These are phyloP conservation scores for Aphrophora alni DNA, from an alignment of 2,888 invertebrate genomes.

Conservation along the genomic window DNA sequence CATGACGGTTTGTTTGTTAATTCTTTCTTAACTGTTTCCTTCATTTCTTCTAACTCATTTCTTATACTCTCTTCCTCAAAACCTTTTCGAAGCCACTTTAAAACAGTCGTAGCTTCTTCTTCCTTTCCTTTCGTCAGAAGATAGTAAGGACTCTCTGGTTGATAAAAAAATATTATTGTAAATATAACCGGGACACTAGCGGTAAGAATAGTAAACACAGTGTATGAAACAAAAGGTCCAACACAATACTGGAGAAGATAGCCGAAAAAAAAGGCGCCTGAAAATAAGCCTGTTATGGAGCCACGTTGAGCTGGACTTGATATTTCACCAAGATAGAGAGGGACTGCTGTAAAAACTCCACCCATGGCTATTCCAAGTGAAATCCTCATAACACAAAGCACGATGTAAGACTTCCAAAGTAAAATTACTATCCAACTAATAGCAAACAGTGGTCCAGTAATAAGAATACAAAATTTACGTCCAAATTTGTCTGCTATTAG, in stretches of 20 bases:
- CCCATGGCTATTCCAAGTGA: neutral
- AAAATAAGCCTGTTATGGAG: too few relatives aligned
- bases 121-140: constrained; percentile 21
- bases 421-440: neutral
- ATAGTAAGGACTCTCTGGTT: constrained; percentile 38
- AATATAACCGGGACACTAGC: too few relatives aligned
- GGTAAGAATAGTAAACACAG: too few relatives aligned
- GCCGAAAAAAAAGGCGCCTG: neutral
- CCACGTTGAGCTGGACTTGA: too few relatives aligned
- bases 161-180: too few relatives aligned
- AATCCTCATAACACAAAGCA: too few relatives aligned
- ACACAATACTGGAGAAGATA: too few relatives aligned
- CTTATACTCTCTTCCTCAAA: neutral
- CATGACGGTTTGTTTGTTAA: constrained; percentile 3
- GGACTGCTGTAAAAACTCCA: neutral
- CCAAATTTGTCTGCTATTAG: too few relatives aligned
- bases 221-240: too few relatives aligned
- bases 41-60: constrained; percentile 24
- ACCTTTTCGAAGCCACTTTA: neutral
- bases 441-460: too few relatives aligned
- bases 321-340: too few relatives aligned
- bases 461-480: neutral
- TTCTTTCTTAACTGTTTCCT: constrained; percentile 9
- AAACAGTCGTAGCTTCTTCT: neutral
- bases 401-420: neutral